Evolutionary conservation across 2,113 vertebrate genomes (phyloP).

Genomic region (Athene noctua): DNA sequence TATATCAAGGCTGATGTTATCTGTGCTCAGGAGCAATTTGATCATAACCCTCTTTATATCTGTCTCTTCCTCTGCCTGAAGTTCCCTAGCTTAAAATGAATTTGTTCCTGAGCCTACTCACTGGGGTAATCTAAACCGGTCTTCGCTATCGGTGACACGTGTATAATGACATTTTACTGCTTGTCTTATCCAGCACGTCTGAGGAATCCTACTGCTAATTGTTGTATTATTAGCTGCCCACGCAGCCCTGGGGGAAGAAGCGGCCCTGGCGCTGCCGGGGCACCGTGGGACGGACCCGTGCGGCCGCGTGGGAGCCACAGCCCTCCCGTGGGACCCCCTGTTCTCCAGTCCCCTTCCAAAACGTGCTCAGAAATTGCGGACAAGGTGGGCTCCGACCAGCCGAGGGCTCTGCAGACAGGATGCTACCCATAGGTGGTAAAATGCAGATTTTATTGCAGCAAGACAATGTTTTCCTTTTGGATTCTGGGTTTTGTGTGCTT

Average conservation of each 20-base stretch:
- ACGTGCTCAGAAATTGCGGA: accelerated
- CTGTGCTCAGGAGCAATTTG: not conserved
- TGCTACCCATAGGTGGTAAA: not conserved
- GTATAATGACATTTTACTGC: conserved; percentile 6
- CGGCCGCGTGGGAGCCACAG: accelerated
- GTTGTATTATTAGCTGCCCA: not conserved
- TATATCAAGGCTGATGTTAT: not conserved
- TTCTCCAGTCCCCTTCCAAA: not conserved
- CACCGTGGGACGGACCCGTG: accelerated
- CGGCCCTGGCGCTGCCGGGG: not conserved
- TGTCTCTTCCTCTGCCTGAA: not conserved
- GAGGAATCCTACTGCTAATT: not conserved
- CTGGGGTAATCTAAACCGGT: not conserved
- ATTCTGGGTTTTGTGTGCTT: conserved; percentile 58
- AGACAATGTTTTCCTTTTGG: conserved; percentile 50
- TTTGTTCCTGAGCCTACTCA: not conserved
- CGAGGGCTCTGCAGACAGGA: accelerated
- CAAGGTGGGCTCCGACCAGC: not conserved
- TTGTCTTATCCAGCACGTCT: not conserved
- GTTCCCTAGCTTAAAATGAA: conserved; percentile 9
- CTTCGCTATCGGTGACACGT: not conserved
- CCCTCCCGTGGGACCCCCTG: not conserved
- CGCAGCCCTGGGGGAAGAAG: not conserved
- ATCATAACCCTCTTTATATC: not conserved
- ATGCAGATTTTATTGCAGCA: conserved; percentile 24